These are phyloP conservation scores for Hassar affinis DNA, from an alignment of 2,113 vertebrate genomes.

Conservation along the genomic window DNA sequence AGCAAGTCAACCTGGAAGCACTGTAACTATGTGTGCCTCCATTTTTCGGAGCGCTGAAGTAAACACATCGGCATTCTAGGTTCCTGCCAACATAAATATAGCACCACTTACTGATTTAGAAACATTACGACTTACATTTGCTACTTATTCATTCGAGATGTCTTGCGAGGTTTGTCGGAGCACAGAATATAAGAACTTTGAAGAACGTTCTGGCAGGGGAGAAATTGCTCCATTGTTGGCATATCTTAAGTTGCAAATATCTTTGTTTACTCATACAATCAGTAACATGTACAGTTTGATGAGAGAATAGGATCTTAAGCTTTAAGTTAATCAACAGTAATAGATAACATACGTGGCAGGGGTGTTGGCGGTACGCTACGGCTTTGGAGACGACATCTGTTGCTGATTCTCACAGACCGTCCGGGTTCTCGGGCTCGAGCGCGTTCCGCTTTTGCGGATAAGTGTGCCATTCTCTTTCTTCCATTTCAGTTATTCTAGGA, in stretches of 20 bases:
- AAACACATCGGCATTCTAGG: background rate
- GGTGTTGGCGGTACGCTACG: background rate
- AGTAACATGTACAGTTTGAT: background rate
- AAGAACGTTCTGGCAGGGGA: background rate
- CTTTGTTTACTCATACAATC: background rate
- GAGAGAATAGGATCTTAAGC: background rate
- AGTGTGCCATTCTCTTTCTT: constrained; percentile 6
- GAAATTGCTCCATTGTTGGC: background rate
- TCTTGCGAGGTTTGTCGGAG: background rate
- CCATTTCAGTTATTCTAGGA: background rate
- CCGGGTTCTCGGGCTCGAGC: background rate
- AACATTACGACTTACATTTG: background rate
- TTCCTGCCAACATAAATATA: background rate
- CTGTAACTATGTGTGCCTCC: background rate
- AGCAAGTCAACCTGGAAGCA: background rate
- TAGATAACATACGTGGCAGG: background rate
- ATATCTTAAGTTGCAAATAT: background rate
- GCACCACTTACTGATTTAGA: background rate
- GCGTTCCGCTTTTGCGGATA: background rate
- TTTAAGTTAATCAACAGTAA: background rate
- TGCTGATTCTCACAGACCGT: background rate
- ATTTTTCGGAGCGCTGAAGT: background rate
- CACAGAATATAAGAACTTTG: background rate
- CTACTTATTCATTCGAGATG: background rate
- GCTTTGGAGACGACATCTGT: background rate